Evolutionary conservation across 2,888 invertebrate genomes (phyloP).

Genomic region (Criorhina ranunculi): DNA sequence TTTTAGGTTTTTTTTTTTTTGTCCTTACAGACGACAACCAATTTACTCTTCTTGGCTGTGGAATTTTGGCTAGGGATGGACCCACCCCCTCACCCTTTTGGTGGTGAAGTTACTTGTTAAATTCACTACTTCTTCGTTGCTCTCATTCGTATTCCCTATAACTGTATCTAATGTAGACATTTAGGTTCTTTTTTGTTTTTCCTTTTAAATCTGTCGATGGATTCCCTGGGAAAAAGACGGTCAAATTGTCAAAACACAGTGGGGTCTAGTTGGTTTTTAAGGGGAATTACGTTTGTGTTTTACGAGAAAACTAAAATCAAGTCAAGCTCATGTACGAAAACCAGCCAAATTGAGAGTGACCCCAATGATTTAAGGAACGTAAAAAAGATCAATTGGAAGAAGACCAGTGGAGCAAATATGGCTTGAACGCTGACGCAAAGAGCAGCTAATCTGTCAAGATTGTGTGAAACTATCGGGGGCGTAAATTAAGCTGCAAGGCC

Average conservation of each 20-base stretch:
- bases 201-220: slow-evolving; percentile 9
- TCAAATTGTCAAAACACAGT: neutral
- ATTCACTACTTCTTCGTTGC: slow-evolving; percentile 16
- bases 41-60: neutral
- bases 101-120: slow-evolving; percentile 7
- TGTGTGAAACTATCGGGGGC: no score
- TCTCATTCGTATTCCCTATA: slow-evolving; percentile 11
- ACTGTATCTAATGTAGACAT: slow-evolving; percentile 40
- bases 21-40: slow-evolving; percentile 6
- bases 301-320: no score
- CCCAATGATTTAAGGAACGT: no score
- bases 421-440: no score
- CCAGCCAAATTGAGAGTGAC: no score
- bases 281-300: no score
- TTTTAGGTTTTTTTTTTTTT: neutral
- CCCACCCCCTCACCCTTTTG: neutral
- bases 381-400: no score
- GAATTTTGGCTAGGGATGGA: neutral
- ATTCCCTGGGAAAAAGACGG: neutral
- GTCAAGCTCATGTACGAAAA: no score
- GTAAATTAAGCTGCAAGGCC: no score
- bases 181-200: neutral
- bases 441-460: no score
- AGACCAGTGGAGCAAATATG: no score
- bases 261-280: neutral